Conservation (phyloP, 2,888 invertebrate species). For the Alviniconcha strummeri region DNA sequence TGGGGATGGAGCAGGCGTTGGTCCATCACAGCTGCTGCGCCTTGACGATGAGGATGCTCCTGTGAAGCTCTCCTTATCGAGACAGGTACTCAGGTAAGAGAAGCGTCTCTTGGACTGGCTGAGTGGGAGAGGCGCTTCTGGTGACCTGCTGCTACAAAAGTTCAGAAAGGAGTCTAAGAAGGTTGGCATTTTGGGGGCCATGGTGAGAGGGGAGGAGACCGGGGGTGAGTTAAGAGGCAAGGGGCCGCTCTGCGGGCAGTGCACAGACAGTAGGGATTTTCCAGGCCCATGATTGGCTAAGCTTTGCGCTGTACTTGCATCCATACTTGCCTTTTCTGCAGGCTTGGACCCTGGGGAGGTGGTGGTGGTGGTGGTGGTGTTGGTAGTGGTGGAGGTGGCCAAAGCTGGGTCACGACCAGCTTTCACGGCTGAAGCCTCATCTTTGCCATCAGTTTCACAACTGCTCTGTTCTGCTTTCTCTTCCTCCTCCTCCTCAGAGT, state of each 20-base stretch:
- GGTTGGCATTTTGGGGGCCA: constrained; percentile 33
- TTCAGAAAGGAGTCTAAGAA: constrained; percentile 44
- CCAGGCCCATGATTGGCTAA: not conserved
- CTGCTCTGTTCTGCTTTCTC: constrained; percentile 14
- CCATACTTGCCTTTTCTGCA: constrained; percentile 21
- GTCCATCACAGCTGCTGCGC: constrained; percentile 15
- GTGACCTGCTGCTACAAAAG: constrained; percentile 32
- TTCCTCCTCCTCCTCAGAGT: constrained; percentile 7
- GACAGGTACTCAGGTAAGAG: not conserved
- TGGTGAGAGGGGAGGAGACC: not conserved
- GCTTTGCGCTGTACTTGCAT: not conserved
- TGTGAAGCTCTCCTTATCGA: not conserved
- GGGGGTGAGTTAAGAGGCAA: not conserved
- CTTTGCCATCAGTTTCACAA: not conserved
- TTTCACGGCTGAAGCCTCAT: not conserved
- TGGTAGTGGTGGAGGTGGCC: not conserved
- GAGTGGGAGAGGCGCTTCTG: constrained; percentile 1
- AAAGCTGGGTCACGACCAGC: not conserved
- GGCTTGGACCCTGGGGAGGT: not conserved
- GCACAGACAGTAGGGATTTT: not conserved
- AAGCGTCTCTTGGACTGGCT: not conserved
- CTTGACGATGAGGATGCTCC: not conserved
- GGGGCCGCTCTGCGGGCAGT: not conserved
- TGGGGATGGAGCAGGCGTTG: not conserved
- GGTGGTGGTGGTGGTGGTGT: not conserved